Evolutionary conservation across 92 coral and sea anemone genomes (phyloP).

Genomic region (Parazoanthus darwini): DNA sequence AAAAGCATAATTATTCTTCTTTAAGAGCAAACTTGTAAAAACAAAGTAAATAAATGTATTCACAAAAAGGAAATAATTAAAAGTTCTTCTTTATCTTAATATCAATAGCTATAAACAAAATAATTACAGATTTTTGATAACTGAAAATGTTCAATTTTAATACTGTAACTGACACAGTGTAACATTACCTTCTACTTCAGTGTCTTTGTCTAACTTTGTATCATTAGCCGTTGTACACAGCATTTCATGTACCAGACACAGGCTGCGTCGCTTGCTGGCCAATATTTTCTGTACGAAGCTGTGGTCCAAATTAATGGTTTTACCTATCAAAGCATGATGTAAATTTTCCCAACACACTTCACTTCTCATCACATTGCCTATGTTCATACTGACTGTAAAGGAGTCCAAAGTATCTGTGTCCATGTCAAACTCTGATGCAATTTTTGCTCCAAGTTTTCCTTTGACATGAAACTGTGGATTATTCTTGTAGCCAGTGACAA

Average conservation of each 20-base stretch:
- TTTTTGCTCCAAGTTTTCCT: constrained; percentile 88
- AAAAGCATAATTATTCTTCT: too few species aligned
- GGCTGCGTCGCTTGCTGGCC: constrained; percentile 62
- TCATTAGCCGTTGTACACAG: constrained; percentile 61
- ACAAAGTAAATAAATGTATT: too few species aligned
- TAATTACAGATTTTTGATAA: too few species aligned
- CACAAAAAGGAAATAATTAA: too few species aligned
- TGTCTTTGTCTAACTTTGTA: constrained; percentile 63
- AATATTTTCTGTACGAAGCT: constrained; percentile 71
- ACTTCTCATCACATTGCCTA: constrained; percentile 73
- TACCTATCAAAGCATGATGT: constrained; percentile 55
- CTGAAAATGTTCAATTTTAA: too few species aligned
- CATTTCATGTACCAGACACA: constrained; percentile 70
- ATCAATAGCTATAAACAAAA: too few species aligned
- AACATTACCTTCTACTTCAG: constrained; percentile 59
- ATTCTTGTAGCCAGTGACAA: constrained; percentile 77
- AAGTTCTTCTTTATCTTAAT: too few species aligned
- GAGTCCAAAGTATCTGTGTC: constrained; percentile 77
- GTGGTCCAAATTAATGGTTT: constrained; percentile 70
- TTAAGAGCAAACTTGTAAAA: too few species aligned
- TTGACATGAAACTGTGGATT: constrained; percentile 79
- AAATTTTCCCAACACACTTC: constrained; percentile 81
- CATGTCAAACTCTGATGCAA: constrained; percentile 88
- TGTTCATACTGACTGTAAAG: constrained; percentile 78
- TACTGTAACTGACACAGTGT: too few species aligned